Evolutionary conservation across 2,888 invertebrate species (phyloP), one percentile per base, ranked within the genome.

Genomic region (Rugalucina vietnamica): DNA sequence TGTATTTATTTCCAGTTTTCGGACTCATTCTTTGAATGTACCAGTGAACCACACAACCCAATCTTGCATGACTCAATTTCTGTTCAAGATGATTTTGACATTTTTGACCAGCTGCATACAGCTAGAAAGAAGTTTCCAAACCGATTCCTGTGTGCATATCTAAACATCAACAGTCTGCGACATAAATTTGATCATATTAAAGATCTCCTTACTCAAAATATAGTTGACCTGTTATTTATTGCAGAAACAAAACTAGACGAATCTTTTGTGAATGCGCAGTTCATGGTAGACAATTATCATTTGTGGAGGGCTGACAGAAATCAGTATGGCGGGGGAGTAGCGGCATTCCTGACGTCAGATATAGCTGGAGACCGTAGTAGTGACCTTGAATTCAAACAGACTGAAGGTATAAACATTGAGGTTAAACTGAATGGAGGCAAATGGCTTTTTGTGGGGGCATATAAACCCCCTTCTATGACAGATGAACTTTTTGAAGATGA

Each of bases 151-250:
- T 32, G 54, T 24, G 65, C 65, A n/a, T 69, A 73, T 69, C 34
- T 81, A 27, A 84, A 77, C 34, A 81, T 81, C 1, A 80, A 81
- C 39, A 84, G 80, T 84, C 1, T 77, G 0, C 18, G 73, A 65
- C 50, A 80, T 76, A 80, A 84, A 65, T 80, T 76, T 72, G 37
- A 21, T 27, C 18, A 34, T 14, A 36, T 76, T 8, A 36, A 75
- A 54, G 49, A 76, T 14, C 8, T 76, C 14, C 54, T 84, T 12
- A 29, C 2, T 34, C 32, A 14, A 72, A 21, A 50, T 43, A 43
- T 43, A 43, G 43, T 43, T 49, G 74, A n/a, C 71, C 77, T 57
- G 81, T 76, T 12, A 29, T 78, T 82, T 70, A 69, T 82, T 29
- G 73, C 50, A 73, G 74, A 74, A 54, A 74, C 74, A 18, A 80